phyloP scores from a whole-genome alignment of 2,113 vertebrate genomes.

The Todiramphus saurophagus region DNA sequence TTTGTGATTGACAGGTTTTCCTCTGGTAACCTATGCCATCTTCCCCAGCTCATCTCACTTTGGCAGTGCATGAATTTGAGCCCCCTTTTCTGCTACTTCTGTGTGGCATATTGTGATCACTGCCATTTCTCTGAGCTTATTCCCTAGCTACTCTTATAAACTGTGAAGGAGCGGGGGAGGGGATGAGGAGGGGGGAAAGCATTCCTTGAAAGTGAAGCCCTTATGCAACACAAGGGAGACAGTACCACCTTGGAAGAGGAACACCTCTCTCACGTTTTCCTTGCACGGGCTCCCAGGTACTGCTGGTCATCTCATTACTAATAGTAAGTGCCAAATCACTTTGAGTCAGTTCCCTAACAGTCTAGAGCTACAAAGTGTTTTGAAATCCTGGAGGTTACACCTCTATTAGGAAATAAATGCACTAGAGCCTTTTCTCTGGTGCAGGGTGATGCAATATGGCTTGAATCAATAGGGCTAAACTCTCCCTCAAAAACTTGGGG shows the following conservation, averaged over 20 bases:
- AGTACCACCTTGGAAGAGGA: neutral
- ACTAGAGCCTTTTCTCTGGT: neutral
- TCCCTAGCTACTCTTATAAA: neutral
- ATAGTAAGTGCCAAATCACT: neutral
- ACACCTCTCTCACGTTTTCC: neutral
- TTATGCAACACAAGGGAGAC: neutral
- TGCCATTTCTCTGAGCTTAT: neutral
- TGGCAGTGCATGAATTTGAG: neutral
- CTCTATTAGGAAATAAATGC: neutral
- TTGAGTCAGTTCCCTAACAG: neutral
- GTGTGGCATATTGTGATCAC: slow-evolving; percentile 37
- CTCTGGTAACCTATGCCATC: neutral
- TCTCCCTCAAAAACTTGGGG: neutral
- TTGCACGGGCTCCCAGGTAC: neutral
- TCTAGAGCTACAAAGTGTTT: neutral
- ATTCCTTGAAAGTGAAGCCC: neutral
- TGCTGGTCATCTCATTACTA: neutral
- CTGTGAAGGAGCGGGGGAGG: neutral
- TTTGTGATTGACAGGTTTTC: slow-evolving; percentile 24
- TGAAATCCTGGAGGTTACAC: neutral
- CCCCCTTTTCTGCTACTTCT: slow-evolving; percentile 1
- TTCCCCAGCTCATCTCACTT: slow-evolving; percentile 14
- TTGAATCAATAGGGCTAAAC: neutral
- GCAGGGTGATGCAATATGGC: neutral
- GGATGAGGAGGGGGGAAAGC: neutral